Base-by-base conservation (phyloP, 2,888 invertebrate genomes). In the Sphaeridia pumilis region DNA sequence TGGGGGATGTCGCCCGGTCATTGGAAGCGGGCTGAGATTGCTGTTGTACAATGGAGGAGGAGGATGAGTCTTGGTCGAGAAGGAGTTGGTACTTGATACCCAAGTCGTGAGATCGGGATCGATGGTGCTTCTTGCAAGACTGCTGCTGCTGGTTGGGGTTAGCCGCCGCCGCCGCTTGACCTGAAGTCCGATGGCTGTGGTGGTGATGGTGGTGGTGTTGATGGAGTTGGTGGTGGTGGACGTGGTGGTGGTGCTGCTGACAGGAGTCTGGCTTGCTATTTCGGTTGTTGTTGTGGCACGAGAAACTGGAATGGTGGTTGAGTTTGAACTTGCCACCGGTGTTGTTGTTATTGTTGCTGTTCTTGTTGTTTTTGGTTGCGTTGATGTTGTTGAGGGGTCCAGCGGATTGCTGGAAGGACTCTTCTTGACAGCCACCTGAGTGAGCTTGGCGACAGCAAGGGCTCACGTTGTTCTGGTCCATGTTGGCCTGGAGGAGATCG, bases 401-500 rank as follows among this genome's bases (percentile, higher is more conserved):
- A 31, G 10, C 31, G 7, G 38, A 20, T 17, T 14, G 38, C 17
- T 5, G 12, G 38, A 14, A 38, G 12, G 38, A 20, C 17, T 5
- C 10, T 12, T 38, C 38, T 17, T 5, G 17, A 17, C 10, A 12
- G 17, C 17, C 17, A n/a, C n/a, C n/a, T n/a, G n/a, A n/a, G 48
- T 66, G 65, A 54, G 66, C 62, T 59, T 65, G 65, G 45, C 58
- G 57, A 56, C 65, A 57, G 58, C 66, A 61, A 45, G 66, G 52
- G 44, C 54, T 56, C 61, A 67, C 54, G 71, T 84, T 84, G 73
- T 86, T 87, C 73, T 86, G 87, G 71, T 87, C 87, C 87, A 89
- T 87, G 72, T 87, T 88, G 63, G 86, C 85, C 72, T 87, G 83
- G 69, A 88, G 85, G 67, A 88, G 83, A 74, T 87, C 85, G 61